A percentile compares a stretch with the other conserved stretches of the same genome.
These are phyloP conservation scores for Eilema depressum DNA, from an alignment of 2,888 invertebrate species.

Conservation along the genomic window DNA sequence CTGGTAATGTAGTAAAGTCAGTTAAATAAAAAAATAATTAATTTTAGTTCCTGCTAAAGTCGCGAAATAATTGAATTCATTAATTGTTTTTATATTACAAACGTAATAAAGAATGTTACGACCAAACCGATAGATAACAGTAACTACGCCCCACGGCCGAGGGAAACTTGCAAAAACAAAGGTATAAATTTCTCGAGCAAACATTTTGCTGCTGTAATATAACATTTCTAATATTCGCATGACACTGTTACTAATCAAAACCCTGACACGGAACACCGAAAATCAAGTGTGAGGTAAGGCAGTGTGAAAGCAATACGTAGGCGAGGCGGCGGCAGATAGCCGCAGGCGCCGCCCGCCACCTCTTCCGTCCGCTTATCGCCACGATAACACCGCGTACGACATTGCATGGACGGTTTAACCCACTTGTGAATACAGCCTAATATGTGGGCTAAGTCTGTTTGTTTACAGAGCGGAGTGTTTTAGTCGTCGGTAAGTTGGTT, in stretches of 20 bases:
- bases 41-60: no score
- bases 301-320: slow-evolving; percentile 66
- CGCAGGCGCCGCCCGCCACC: slow-evolving; percentile 64
- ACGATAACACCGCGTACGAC: slow-evolving; percentile 72
- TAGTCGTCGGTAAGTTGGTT: slow-evolving; percentile 26
- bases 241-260: slow-evolving; percentile 32
- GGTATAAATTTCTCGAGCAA: background rate
- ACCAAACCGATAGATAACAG: background rate
- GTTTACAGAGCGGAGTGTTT: slow-evolving; percentile 28
- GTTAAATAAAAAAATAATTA: background rate
- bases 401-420: slow-evolving; percentile 60
- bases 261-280: slow-evolving; percentile 49
- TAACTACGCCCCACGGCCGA: background rate
- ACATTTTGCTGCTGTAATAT: background rate
- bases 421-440: slow-evolving; percentile 58
- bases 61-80: background rate
- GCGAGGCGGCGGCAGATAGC: slow-evolving; percentile 63
- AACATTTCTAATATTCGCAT: slow-evolving; percentile 11
- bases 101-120: background rate
- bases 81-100: background rate
- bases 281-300: slow-evolving; percentile 55
- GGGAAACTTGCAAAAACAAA: background rate
- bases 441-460: slow-evolving; percentile 45
- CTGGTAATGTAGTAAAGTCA: background rate
- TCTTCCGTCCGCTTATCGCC: slow-evolving; percentile 79